Evolutionary conservation across 2,113 vertebrate genomes (phyloP).

Genomic region (Epinephelus cyanopodus): DNA sequence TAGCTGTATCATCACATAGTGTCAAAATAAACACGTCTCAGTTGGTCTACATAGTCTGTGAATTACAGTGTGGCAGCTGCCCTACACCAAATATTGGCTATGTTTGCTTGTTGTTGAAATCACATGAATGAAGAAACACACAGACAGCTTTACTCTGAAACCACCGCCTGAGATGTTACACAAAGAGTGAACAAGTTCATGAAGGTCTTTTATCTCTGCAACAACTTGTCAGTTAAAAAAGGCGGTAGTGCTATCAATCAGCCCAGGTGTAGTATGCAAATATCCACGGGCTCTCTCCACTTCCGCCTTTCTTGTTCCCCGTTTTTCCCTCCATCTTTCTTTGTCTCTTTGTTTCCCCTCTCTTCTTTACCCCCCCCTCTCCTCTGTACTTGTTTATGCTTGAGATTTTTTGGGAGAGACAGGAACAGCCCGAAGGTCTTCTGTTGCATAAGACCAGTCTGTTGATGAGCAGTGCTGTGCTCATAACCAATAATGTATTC

Average conservation of each 20-base stretch:
- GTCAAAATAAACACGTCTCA: constrained; percentile 4
- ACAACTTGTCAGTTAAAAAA: constrained; percentile 54
- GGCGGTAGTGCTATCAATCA: constrained; percentile 4
- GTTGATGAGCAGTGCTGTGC: constrained; percentile 7
- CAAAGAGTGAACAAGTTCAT: neutral
- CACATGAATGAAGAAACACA: neutral
- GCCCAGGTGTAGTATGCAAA: constrained; percentile 51
- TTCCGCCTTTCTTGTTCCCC: constrained; percentile 39
- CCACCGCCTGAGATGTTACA: neutral
- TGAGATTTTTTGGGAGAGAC: constrained; percentile 35
- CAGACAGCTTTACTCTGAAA: neutral
- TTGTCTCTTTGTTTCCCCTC: neutral
- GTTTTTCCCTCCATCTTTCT: constrained; percentile 7
- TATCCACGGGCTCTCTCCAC: neutral
- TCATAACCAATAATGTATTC: constrained; percentile 14
- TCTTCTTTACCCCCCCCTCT: neutral
- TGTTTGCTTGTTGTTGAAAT: neutral
- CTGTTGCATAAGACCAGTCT: constrained; percentile 40
- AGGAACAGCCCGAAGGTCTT: constrained; percentile 58
- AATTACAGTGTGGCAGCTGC: constrained; percentile 6
- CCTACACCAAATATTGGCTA: neutral
- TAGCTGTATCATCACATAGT: neutral
- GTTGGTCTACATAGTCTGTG: neutral
- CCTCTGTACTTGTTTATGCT: constrained; percentile 39
- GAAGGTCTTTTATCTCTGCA: neutral